phyloP scores from a whole-genome alignment of 2,888 invertebrate species.

The Microctonus aethiopoides region DNA sequence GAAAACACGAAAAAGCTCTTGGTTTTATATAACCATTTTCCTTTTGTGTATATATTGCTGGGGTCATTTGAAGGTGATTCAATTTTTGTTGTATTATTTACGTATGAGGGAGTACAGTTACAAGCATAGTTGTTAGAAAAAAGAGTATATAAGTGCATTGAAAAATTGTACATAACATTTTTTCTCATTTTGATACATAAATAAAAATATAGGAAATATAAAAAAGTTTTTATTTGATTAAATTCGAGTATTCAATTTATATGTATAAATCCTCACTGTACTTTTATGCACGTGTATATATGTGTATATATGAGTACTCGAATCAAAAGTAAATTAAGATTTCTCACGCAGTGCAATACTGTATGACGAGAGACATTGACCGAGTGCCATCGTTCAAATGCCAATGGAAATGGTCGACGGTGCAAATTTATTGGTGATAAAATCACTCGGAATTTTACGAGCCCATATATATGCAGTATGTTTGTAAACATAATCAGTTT shows the following conservation, averaged over 20 bases:
- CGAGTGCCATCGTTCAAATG: constrained; percentile 38
- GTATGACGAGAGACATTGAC: constrained; percentile 28
- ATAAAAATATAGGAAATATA: neutral
- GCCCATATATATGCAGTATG: constrained; percentile 51
- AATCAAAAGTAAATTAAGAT: constrained; percentile 26
- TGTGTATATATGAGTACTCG: too few species aligned
- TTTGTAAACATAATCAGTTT: constrained; percentile 37
- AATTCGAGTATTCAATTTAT: neutral
- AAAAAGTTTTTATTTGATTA: neutral
- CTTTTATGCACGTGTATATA: neutral
- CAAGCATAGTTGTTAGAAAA: too few species aligned
- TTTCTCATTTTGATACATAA: neutral
- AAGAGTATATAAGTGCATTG: too few species aligned
- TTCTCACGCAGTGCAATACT: constrained; percentile 15
- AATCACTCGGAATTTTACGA: constrained; percentile 59
- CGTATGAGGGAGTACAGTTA: too few species aligned
- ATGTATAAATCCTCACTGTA: neutral
- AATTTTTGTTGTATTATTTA: too few species aligned
- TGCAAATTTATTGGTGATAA: constrained; percentile 61
- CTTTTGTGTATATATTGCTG: neutral
- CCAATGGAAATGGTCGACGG: constrained; percentile 42
- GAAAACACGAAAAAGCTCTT: constrained; percentile 65
- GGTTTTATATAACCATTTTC: constrained; percentile 47
- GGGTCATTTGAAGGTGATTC: neutral
- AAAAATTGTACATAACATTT: too few species aligned